Base-by-base conservation (phyloP, 2,113 vertebrate species). In the Mionectes macconnelli region DNA sequence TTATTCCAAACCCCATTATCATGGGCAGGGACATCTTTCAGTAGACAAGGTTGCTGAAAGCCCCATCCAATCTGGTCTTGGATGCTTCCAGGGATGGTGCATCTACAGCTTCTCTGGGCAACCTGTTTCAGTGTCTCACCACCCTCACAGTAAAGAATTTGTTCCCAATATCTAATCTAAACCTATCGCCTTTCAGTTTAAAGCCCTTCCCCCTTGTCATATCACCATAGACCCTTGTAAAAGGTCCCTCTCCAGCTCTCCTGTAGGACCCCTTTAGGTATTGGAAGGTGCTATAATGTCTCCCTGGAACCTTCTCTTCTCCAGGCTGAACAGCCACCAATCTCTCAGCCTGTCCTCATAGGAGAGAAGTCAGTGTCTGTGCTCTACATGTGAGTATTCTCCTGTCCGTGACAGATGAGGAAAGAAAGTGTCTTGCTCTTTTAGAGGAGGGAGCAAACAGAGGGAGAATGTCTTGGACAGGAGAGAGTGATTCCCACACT, bases 1-100 rank as follows among this genome's bases (percentile, higher is more conserved):
- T 64, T 18, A 4, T 33, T 60, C 0, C 2, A 67, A n/a, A n/a
- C 5, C 2, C 4, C 16, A 27, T 37, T 39, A 27, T 12, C 8
- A 19, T 62, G 17, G 16, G 37, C 12, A 62, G 37, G 60, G 27
- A 19, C 25, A 40, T 28, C 37, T 40, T 62, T 27, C 11, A 19
- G 16, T 62, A 18, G 59, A 25, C 25, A 15, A 62, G 17, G 37
- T 62, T 37, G 11, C 37, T 62, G 7, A 40, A 40, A 62, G 28
- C 35, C 35, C 59, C 11, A 62, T 62, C 35, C 17, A 28, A 27
- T 25, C 37, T 62, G 37, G 35, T 16, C 25, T 27, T 62, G 60
- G 19, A 62, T 11, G 40, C 37, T 28, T 40, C 37, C 60, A 40
- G 60, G 60, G 18, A 40, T 28, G 11, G 15, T 16, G 24, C 35